These are phyloP conservation scores for Aphodius sticticus DNA, from an alignment of 2,888 invertebrate species.

Conservation along the genomic window DNA sequence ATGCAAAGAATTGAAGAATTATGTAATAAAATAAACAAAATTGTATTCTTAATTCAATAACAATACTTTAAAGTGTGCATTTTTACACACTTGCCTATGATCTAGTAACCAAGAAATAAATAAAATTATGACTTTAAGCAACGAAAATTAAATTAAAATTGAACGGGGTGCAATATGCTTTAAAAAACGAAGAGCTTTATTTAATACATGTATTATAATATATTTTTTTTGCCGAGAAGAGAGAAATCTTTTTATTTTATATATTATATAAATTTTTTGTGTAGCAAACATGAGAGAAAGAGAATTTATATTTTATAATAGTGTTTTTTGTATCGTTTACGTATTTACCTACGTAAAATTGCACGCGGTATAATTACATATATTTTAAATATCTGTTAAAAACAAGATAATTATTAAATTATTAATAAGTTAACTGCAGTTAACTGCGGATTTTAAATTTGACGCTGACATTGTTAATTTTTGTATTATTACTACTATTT, in stretches of 20 bases:
- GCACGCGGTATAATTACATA: neutral
- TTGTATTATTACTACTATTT: slow-evolving; percentile 16
- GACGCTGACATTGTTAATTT: slow-evolving; percentile 16
- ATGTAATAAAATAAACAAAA: too few species aligned
- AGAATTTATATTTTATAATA: neutral
- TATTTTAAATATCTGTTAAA: neutral
- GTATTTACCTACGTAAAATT: too few species aligned
- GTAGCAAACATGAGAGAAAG: neutral
- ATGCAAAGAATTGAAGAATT: neutral
- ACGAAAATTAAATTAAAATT: neutral
- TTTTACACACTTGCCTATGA: neutral
- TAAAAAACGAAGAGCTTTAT: neutral
- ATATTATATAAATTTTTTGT: neutral
- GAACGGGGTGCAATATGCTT: neutral
- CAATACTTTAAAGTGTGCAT: neutral
- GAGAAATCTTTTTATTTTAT: neutral
- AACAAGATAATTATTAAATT: neutral
- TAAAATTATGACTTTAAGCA: neutral
- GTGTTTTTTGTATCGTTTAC: neutral
- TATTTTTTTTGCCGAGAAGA: neutral
- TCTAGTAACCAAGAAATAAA: neutral
- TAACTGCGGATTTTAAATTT: neutral
- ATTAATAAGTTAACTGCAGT: neutral
- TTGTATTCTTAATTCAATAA: too few species aligned
- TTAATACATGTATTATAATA: neutral